These are phyloP conservation scores for Phylloscopus trochiloides DNA, from an alignment of 2,113 vertebrate species.

Conservation along the genomic window DNA sequence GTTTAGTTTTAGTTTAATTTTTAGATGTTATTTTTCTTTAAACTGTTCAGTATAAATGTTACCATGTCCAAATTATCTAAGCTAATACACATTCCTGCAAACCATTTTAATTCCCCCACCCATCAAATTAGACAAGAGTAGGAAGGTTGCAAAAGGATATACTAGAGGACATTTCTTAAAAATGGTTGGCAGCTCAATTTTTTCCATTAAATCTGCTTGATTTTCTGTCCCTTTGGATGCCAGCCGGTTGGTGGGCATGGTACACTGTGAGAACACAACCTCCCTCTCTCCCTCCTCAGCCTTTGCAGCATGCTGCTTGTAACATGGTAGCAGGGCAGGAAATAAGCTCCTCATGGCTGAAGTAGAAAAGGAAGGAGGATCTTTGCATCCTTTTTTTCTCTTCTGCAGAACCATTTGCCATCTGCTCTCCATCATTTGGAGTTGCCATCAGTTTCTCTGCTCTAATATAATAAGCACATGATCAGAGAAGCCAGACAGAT, in stretches of 20 bases:
- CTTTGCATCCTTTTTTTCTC: background rate
- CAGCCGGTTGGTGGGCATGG: rapidly evolving
- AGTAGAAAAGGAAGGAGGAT: background rate
- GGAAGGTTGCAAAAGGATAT: background rate
- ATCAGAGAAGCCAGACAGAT: background rate
- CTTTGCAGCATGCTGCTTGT: background rate
- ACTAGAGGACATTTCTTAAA: background rate
- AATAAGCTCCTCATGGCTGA: background rate
- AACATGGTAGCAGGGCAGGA: background rate
- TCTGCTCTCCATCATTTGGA: background rate
- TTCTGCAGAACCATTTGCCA: background rate
- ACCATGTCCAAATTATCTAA: background rate
- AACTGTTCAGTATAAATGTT: background rate
- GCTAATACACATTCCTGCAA: background rate
- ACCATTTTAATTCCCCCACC: background rate
- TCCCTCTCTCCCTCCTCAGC: background rate
- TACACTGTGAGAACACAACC: background rate
- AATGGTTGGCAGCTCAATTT: background rate
- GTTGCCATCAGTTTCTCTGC: background rate
- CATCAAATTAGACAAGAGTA: background rate
- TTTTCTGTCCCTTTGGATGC: background rate
- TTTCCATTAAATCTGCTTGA: background rate
- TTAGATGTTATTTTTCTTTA: background rate
- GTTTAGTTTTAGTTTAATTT: background rate
- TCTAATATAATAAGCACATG: background rate